A percentile compares a stretch with the other conserved stretches of the same genome.
Evolutionary conservation across 2,113 vertebrate species (phyloP).

Genomic region (Nycticryphes semicollaris): DNA sequence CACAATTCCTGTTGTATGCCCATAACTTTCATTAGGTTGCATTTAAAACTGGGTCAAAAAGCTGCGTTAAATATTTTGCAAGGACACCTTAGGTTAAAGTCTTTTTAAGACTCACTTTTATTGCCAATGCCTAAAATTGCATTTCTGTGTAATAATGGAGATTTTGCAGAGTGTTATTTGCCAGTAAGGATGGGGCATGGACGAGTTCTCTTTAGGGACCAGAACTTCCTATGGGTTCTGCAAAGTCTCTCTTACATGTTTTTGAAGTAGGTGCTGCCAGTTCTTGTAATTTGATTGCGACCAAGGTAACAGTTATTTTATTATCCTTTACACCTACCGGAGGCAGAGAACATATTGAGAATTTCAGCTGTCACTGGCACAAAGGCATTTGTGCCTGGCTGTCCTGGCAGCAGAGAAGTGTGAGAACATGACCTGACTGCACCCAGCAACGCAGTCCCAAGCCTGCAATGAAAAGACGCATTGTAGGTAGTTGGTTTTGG

Average conservation of each 20-base stretch:
- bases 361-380: neutral
- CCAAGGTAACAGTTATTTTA: neutral
- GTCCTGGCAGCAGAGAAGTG: neutral
- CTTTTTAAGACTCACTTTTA: neutral
- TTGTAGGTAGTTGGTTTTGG: neutral
- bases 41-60: neutral
- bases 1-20: neutral
- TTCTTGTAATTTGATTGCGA: neutral
- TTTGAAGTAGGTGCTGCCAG: neutral
- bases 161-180: neutral
- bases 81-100: neutral
- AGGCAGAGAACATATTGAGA: neutral
- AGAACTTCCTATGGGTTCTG: neutral
- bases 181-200: neutral
- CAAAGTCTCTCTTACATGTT: neutral
- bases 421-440: neutral
- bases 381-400: neutral
- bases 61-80: neutral
- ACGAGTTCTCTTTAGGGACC: neutral
- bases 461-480: neutral
- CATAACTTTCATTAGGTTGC: neutral
- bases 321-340: neutral
- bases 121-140: neutral
- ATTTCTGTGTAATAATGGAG: neutral
- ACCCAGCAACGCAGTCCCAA: neutral